Evolutionary conservation across 2,888 invertebrate species (phyloP), one percentile per base, ranked within the genome.

Genomic region (Zaprionus obscuricornis): DNA sequence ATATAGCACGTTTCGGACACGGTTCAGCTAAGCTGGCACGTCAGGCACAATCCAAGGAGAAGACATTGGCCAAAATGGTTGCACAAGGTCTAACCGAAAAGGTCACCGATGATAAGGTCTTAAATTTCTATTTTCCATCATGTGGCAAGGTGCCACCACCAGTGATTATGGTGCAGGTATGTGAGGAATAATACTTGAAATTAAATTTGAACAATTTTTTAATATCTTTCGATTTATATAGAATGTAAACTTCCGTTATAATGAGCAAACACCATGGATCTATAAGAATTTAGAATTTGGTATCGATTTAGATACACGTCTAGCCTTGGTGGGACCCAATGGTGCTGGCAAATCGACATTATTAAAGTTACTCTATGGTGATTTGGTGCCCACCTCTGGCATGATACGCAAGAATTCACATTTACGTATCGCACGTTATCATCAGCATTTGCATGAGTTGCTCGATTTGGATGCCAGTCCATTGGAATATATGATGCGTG

Each of bases 41-140:
- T 58, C 99, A 99, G 90, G 99, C 99, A 5, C 99, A 99, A 91
- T 98, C 98, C 67, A 99, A 99, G 91, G 99, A 99, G 91, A 99
- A 99, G 91, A 99, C 99, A 0, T 91, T 99, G 57, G 98, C 98
- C 16, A 99, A 99, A 91, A 99, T 99, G 99, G 98, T 99, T 8
- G 98, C 98, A 22, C 96, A 96, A 85, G 99, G 99, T 1, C 92
- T 99, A 16, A 99, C 99, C 0, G 98, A 99, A 88, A 98, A 96
- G 91, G 98, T 99, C 0, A 92, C 93, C 3, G 93, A 93, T 66
- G 99, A 99, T 88, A 98, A 98, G 92, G 93, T 93, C 40, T 93
- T 98, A 47, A 96, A 96, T 83, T 99, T 99, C 90, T 97, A 96
- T 90, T 99, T 99, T 91, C 98, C 97, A 0, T 93, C 94, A 26